phyloP scores from a whole-genome alignment of 1,140 invertebrate species.

The Diorhabda sublineata region DNA sequence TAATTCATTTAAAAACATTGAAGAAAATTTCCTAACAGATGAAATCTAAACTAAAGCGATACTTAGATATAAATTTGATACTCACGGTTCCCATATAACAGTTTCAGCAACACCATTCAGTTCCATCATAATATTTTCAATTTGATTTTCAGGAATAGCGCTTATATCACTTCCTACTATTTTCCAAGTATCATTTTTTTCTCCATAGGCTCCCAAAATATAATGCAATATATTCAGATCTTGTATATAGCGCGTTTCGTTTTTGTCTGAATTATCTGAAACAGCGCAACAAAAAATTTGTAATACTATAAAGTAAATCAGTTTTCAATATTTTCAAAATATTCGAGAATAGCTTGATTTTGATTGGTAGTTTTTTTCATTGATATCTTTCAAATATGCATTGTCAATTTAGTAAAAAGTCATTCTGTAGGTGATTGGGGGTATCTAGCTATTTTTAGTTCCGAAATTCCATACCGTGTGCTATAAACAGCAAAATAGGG shows the following conservation, averaged over 20 bases:
- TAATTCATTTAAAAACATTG: too few relatives aligned
- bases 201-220: conserved; percentile 55
- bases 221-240: conserved; percentile 56
- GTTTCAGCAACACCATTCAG: conserved; percentile 54
- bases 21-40: too few relatives aligned
- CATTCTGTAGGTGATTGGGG: too few relatives aligned
- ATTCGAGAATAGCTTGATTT: background rate
- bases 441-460: too few relatives aligned
- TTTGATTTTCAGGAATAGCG: conserved; percentile 45
- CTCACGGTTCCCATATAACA: conserved; percentile 62
- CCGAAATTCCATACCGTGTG: too few relatives aligned
- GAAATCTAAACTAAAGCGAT: too few relatives aligned
- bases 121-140: conserved; percentile 54
- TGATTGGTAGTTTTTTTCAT: background rate
- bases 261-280: conserved; percentile 51
- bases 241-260: conserved; percentile 50
- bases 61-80: conserved; percentile 16
- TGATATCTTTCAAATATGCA: background rate
- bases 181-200: conserved; percentile 46
- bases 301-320: background rate
- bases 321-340: too few relatives aligned
- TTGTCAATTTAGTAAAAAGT: background rate
- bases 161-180: conserved; percentile 52
- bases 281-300: background rate
- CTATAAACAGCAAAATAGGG: too few relatives aligned